Conservation (phyloP, 2,797 vertebrate species). For the Anguilla marmorata region DNA sequence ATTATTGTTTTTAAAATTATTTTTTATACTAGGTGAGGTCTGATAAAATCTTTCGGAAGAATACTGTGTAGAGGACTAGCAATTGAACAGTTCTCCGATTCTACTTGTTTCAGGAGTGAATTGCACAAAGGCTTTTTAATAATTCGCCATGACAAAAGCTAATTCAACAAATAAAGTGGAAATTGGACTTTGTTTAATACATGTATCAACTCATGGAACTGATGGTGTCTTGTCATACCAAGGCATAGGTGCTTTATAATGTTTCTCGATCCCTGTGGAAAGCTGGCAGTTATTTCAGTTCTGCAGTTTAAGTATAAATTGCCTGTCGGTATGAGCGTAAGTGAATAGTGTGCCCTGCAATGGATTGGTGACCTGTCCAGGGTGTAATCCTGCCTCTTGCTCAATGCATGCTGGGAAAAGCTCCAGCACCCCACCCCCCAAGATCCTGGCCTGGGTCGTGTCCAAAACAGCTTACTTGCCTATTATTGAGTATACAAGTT, state of each 20-base stretch:
- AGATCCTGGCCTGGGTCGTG: too few species aligned
- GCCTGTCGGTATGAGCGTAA: too few species aligned
- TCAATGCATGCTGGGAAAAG: not conserved
- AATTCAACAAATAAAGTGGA: not conserved
- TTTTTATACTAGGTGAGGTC: too few species aligned
- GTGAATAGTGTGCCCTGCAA: not conserved
- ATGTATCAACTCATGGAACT: not conserved
- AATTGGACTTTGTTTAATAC: not conserved
- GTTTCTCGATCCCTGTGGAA: too few species aligned
- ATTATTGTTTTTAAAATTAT: too few species aligned
- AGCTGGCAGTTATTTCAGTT: not conserved
- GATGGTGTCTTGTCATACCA: not conserved
- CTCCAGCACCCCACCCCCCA: not conserved
- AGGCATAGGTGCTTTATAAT: too few species aligned
- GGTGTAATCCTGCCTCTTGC: not conserved
- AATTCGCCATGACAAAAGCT: not conserved
- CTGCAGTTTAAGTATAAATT: not conserved
- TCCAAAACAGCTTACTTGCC: too few species aligned
- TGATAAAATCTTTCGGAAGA: too few species aligned
- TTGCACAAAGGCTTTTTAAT: not conserved
- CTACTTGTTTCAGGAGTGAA: not conserved
- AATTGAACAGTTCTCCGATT: not conserved
- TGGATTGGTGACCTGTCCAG: not conserved
- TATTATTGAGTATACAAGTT: too few species aligned
- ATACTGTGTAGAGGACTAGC: not conserved